Evolutionary conservation across 1,140 invertebrate species (phyloP).

Genomic region (Bombus polaris): DNA sequence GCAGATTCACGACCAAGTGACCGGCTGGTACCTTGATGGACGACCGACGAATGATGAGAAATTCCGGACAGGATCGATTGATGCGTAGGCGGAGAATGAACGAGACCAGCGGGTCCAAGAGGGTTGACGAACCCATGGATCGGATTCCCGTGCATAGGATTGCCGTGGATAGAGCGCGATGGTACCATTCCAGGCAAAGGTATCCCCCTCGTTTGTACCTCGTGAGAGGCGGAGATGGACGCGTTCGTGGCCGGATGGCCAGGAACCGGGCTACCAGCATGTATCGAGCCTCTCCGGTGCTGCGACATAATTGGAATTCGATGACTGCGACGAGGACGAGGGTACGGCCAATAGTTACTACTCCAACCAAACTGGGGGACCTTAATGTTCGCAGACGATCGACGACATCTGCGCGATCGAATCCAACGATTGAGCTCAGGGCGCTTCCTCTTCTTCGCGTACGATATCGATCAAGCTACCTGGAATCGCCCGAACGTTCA

Average conservation of each 20-base stretch:
- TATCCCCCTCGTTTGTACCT: constrained; percentile 76
- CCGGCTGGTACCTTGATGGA: constrained; percentile 72
- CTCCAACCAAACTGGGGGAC: too few species aligned
- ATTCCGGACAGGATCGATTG: constrained; percentile 67
- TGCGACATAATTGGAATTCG: constrained; percentile 75
- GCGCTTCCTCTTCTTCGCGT: background rate
- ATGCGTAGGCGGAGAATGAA: constrained; percentile 66
- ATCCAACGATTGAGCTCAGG: constrained; percentile 36
- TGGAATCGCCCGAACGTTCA: background rate
- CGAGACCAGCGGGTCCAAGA: constrained; percentile 73
- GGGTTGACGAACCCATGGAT: constrained; percentile 79
- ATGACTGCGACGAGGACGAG: constrained; percentile 59
- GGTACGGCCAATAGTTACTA: background rate
- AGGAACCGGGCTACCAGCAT: constrained; percentile 63
- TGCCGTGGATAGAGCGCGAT: constrained; percentile 65
- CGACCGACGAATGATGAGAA: constrained; percentile 70
- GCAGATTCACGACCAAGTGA: background rate
- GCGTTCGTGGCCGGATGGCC: constrained; percentile 63
- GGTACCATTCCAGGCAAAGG: constrained; percentile 79
- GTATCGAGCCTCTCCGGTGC: constrained; percentile 68
- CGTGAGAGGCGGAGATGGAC: constrained; percentile 63
- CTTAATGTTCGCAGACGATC: constrained; percentile 57
- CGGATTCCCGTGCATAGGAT: constrained; percentile 72
- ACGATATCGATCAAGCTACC: background rate
- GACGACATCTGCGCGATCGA: constrained; percentile 53